These are phyloP conservation scores for Scaptodrosophila lebanonensis DNA, from an alignment of 1,140 invertebrate genomes.

Conservation along the genomic window DNA sequence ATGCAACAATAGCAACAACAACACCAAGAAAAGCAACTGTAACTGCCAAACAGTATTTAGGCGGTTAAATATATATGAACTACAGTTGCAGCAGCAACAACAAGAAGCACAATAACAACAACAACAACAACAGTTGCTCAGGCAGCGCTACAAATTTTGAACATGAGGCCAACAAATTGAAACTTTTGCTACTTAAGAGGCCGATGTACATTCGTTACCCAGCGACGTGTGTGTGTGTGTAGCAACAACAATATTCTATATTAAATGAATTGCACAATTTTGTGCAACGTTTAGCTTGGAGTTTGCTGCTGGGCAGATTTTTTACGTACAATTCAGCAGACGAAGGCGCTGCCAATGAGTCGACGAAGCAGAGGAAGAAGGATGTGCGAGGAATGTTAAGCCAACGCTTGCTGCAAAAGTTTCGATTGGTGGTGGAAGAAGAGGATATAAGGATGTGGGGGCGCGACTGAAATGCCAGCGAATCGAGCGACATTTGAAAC, in stretches of 20 bases:
- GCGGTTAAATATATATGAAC: constrained; percentile 67
- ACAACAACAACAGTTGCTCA: constrained; percentile 9
- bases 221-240: constrained; percentile 11
- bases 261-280: constrained; percentile 65
- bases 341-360: constrained; percentile 24
- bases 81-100: constrained; percentile 36
- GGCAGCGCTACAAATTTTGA: constrained; percentile 9
- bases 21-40: constrained; percentile 5
- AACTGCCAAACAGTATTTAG: constrained; percentile 64
- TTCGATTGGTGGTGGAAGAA: neutral
- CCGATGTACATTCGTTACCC: constrained; percentile 47
- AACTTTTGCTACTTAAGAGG: constrained; percentile 56
- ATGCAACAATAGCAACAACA: neutral
- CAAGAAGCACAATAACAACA: constrained; percentile 16
- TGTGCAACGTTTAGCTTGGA: constrained; percentile 45
- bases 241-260: constrained; percentile 41
- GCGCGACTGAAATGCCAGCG: no score
- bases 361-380: constrained; percentile 4
- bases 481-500: constrained; percentile 59
- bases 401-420: neutral
- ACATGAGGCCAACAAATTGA: constrained; percentile 51
- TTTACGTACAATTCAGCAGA: constrained; percentile 36
- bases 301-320: constrained; percentile 40
- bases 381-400: neutral
- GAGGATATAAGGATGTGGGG: neutral